Percentiles rank a stretch among this genome's conserved stretches.
Evolutionary conservation across 2,888 invertebrate genomes (phyloP).

Genomic region (Himalopsyche anomala): DNA sequence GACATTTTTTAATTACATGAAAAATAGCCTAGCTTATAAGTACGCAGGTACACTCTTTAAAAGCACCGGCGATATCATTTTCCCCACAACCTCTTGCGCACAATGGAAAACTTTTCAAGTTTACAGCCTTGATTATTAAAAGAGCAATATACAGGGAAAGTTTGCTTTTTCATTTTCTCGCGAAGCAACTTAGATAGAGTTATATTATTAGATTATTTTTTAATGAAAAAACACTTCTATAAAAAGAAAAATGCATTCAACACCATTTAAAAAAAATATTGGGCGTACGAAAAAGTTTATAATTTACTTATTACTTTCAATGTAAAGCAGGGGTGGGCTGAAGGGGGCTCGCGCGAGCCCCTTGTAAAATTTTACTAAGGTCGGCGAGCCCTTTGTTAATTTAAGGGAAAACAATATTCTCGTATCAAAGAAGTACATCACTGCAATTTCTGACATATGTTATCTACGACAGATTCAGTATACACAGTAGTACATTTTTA

Average conservation of each 20-base stretch:
- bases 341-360: too few species aligned
- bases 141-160: not conserved
- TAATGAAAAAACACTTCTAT: not conserved
- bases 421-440: too few species aligned
- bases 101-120: conserved; percentile 26
- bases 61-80: not conserved
- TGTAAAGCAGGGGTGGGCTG: too few species aligned
- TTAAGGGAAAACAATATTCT: too few species aligned
- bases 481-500: too few species aligned
- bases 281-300: too few species aligned
- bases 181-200: not conserved
- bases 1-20: conserved; percentile 54
- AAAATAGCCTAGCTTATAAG: conserved; percentile 12
- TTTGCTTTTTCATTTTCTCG: not conserved
- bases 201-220: conserved; percentile 4
- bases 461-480: too few species aligned
- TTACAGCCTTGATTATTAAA: conserved; percentile 27
- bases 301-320: too few species aligned
- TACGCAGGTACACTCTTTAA: not conserved
- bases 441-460: too few species aligned
- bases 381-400: too few species aligned
- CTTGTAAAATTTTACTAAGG: too few species aligned
- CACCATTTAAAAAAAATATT: not conserved
- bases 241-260: conserved; percentile 1
- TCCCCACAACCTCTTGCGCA: not conserved